Conservation (phyloP, 1,140 invertebrate species). For the Diploscapter pachys region DNA sequence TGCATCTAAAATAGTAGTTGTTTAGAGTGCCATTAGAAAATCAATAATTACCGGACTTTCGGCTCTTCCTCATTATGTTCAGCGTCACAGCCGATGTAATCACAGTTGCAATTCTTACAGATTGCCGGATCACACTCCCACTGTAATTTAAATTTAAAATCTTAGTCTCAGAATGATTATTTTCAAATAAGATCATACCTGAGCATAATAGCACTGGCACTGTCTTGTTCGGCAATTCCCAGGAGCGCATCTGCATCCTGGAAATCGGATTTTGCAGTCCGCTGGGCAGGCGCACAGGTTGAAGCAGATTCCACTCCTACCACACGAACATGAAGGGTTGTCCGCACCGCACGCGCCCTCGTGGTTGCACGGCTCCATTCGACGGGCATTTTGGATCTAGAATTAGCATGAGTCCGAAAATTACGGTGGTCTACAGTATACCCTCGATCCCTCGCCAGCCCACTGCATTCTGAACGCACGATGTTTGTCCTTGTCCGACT, state of each 20-base stretch:
- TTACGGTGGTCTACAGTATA: neutral
- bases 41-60: neutral
- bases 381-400: conserved; percentile 36
- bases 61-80: conserved; percentile 1
- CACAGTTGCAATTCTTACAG: conserved; percentile 89
- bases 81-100: conserved; percentile 13
- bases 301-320: conserved; percentile 45
- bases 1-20: conserved; percentile 73
- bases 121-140: conserved; percentile 97
- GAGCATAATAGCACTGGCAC: conserved; percentile 95
- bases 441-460: neutral
- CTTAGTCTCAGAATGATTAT: too few species aligned
- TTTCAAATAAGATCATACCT: too few species aligned
- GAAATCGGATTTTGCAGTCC: conserved; percentile 68
- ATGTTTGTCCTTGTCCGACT: neutral
- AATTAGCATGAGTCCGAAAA: neutral
- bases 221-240: conserved; percentile 93
- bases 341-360: conserved; percentile 28
- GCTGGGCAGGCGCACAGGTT: conserved; percentile 48
- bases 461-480: neutral
- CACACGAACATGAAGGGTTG: conserved; percentile 18
- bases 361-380: conserved; percentile 47
- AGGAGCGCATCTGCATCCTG: conserved; percentile 90
- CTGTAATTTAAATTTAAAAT: conserved; percentile 56
- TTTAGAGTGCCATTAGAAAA: neutral